A percentile compares a stretch with the other conserved stretches of the same genome.
These are phyloP conservation scores for Serilophus lunatus DNA, from an alignment of 2,113 vertebrate genomes.

Conservation along the genomic window DNA sequence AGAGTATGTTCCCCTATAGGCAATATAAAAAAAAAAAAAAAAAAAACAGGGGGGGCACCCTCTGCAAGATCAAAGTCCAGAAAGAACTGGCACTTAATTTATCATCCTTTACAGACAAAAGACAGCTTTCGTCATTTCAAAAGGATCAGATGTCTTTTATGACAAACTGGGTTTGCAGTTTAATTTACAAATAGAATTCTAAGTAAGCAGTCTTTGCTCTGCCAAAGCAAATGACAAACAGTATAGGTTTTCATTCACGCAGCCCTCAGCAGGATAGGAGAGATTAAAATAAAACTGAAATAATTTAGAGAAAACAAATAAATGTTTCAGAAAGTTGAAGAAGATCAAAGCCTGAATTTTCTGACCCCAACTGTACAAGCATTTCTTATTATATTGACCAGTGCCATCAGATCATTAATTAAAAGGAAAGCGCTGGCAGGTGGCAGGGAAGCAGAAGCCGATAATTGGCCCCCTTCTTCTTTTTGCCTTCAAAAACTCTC, in stretches of 20 bases:
- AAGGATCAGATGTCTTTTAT: conserved; percentile 87
- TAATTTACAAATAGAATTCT: conserved; percentile 90
- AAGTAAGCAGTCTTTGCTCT: conserved; percentile 76
- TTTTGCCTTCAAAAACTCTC: conserved; percentile 81
- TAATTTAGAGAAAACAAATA: conserved; percentile 85
- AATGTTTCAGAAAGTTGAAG: conserved; percentile 85
- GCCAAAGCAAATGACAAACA: conserved; percentile 76
- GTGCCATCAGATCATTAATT: conserved; percentile 94
- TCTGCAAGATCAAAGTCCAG: conserved; percentile 88
- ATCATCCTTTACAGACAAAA: conserved; percentile 92
- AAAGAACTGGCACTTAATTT: conserved; percentile 89
- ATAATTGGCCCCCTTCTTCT: conserved; percentile 97
- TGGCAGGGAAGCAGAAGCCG: conserved; percentile 89
- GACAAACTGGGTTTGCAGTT: conserved; percentile 88
- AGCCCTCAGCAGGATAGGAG: conserved; percentile 74
- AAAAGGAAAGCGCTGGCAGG: conserved; percentile 95
- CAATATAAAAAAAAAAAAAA: not conserved
- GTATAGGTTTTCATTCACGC: conserved; percentile 70
- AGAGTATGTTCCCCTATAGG: conserved; percentile 82
- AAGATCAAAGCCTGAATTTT: conserved; percentile 84
- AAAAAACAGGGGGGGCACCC: not conserved
- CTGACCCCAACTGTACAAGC: conserved; percentile 87
- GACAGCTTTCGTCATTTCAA: conserved; percentile 89
- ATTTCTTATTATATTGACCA: conserved; percentile 94
- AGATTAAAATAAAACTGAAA: conserved; percentile 84